Evolutionary conservation across 2,797 vertebrate genomes (phyloP), one percentile per base, ranked within the genome.

Genomic region (Acanthornis magna): DNA sequence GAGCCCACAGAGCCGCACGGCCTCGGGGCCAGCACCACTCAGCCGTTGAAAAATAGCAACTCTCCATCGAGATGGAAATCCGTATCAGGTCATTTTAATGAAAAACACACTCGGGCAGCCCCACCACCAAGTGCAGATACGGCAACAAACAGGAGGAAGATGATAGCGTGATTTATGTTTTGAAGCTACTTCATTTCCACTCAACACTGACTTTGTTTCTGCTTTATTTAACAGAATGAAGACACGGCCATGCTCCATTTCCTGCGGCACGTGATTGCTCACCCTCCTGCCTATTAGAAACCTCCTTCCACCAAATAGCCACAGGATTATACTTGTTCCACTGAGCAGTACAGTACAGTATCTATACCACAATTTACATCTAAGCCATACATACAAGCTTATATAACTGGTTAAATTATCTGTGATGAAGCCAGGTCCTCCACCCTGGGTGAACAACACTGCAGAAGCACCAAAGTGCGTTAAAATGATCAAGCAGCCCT

Each of bases 1-100:
- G 43, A 45, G 53, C 61, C 47, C 67, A 7, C 7, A n/a, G 42
- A 23, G 47, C 83, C 32, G 2, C 29, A 4, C 16, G 11, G 61
- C 54, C 73, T 8, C 21, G 8, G 38, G 76, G 67, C 88, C 26
- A 62, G 16, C 7, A 3, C 30, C 54, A 16, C 55, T 11, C 25
- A 16, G 61, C 12, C 90, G 83, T 2, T 57, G 61, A 42, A 23
- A 68, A 74, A 3, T 13, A 67, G 38, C 10, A 19, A 2, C 29
- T 16, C 57, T 13, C 71, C 40, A 11, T 3, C 0, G 11, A 14
- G 8, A 12, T 3, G 48, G 25, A 16, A 32, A 61, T 30, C 51
- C 3, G 0, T 1, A 10, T 1, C 22, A 1, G 58, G 4, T 16
- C 10, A 7, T 42, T 53, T 20, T 3, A 9, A 23, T 0, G 7